Percentiles rank a stretch among this genome's conserved stretches.
phyloP scores from a whole-genome alignment of 2,888 invertebrate species.

The Parapristionchus giblindavisi region DNA sequence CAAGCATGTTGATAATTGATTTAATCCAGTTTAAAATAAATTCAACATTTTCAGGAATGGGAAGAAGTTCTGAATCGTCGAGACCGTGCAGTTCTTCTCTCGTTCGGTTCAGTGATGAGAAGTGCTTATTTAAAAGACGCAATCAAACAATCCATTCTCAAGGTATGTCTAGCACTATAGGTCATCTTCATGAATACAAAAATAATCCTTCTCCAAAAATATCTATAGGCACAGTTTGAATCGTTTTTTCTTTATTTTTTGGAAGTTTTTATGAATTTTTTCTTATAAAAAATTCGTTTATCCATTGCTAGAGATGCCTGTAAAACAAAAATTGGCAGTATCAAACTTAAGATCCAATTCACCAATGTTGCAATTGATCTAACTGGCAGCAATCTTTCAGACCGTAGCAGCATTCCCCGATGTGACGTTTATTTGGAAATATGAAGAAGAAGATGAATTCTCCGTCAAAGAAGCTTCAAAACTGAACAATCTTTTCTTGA shows the following conservation, averaged over 20 bases:
- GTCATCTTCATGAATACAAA: neutral
- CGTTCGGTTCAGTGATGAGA: neutral
- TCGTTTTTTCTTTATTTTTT: too few species aligned
- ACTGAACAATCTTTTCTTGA: slow-evolving; percentile 9
- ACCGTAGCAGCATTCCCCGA: slow-evolving; percentile 10
- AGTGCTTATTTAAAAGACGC: neutral
- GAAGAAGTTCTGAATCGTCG: neutral
- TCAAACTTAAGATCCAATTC: too few species aligned
- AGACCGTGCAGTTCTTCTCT: slow-evolving; percentile 3
- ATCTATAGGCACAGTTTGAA: too few species aligned
- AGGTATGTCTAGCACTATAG: neutral
- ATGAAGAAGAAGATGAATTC: slow-evolving; percentile 25
- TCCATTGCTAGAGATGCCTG: too few species aligned
- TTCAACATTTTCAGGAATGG: slow-evolving; percentile 15
- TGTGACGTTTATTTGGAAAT: slow-evolving; percentile 32
- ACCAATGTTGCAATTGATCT: too few species aligned
- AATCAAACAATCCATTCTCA: neutral
- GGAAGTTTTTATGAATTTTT: too few species aligned
- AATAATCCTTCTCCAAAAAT: neutral
- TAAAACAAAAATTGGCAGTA: too few species aligned
- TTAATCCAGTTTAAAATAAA: too few species aligned
- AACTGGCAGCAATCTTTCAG: too few species aligned
- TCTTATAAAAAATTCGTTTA: too few species aligned
- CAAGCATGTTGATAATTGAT: too few species aligned
- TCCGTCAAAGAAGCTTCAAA: neutral